Percentiles rank a stretch among this genome's conserved stretches.
Conservation (phyloP, 2,888 invertebrate species). For the Catonia carolina region DNA sequence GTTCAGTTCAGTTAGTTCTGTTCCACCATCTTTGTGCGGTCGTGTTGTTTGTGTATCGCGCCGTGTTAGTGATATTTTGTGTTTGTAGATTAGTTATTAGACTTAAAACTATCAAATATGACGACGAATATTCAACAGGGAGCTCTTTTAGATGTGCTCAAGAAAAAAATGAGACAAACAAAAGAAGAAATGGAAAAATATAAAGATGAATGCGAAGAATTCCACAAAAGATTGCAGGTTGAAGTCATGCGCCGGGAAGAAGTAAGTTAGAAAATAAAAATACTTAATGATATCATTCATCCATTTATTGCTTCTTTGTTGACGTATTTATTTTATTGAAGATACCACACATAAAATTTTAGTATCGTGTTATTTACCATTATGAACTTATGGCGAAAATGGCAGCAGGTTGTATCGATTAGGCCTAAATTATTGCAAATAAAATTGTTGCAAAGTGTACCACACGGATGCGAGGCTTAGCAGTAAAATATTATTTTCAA, state of each 20-base stretch:
- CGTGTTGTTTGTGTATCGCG: constrained; percentile 16
- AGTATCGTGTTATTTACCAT: too few species aligned
- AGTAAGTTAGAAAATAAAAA: constrained; percentile 62
- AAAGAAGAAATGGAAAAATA: constrained; percentile 99
- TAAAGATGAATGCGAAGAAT: constrained; percentile 96
- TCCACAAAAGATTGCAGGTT: constrained; percentile 88
- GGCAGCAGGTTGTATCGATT: background rate
- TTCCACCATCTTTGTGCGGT: constrained; percentile 22
- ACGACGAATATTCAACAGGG: constrained; percentile 87
- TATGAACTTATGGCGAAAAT: background rate
- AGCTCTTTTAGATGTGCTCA: constrained; percentile 91
- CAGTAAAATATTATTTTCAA: too few species aligned
- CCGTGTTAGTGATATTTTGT: background rate
- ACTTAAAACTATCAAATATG: constrained; percentile 48
- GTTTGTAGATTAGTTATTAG: constrained; percentile 20
- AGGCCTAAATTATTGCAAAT: background rate
- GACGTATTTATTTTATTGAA: background rate
- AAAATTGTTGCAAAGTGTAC: too few species aligned
- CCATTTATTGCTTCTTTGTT: background rate
- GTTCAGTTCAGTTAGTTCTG: constrained; percentile 17
- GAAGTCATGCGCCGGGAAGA: constrained; percentile 96
- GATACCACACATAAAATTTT: too few species aligned
- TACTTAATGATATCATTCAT: background rate
- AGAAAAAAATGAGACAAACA: constrained; percentile 99
- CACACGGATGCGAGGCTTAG: too few species aligned